A percentile compares a stretch with the other conserved stretches of the same genome.
These are phyloP conservation scores for Tilapia sparmanii DNA, from an alignment of 2,113 vertebrate genomes.

Conservation along the genomic window DNA sequence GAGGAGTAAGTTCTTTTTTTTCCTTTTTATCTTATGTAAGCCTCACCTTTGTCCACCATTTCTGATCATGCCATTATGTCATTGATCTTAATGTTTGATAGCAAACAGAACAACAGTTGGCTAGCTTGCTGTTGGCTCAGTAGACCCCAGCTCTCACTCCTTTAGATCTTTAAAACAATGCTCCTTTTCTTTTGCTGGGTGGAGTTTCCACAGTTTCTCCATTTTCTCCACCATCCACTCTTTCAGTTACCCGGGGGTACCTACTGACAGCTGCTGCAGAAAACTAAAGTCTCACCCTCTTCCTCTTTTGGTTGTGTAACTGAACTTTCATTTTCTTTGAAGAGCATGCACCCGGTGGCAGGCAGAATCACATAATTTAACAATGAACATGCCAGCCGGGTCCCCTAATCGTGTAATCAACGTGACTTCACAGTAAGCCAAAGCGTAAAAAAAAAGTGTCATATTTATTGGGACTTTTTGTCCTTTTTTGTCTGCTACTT, in stretches of 20 bases:
- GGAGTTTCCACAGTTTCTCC: background rate
- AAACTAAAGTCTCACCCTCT: background rate
- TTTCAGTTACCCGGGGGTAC: background rate
- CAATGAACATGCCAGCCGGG: rapidly evolving
- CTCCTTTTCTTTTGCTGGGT: background rate
- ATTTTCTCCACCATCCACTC: background rate
- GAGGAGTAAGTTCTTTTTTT: background rate
- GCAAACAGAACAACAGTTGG: background rate
- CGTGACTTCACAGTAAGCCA: background rate
- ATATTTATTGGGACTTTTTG: background rate
- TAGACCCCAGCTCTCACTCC: background rate
- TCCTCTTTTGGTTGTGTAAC: background rate
- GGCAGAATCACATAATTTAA: background rate
- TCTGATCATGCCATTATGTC: background rate
- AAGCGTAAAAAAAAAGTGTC: background rate
- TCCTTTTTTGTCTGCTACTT: background rate
- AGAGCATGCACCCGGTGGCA: background rate
- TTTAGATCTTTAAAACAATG: background rate
- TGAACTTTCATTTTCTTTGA: background rate
- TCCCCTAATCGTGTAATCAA: background rate
- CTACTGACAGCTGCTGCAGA: background rate
- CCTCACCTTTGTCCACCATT: background rate
- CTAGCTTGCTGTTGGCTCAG: background rate
- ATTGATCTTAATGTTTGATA: background rate
- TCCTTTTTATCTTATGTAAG: background rate